Base-by-base conservation (phyloP, 2,888 invertebrate species). In the Plebejus argus region DNA sequence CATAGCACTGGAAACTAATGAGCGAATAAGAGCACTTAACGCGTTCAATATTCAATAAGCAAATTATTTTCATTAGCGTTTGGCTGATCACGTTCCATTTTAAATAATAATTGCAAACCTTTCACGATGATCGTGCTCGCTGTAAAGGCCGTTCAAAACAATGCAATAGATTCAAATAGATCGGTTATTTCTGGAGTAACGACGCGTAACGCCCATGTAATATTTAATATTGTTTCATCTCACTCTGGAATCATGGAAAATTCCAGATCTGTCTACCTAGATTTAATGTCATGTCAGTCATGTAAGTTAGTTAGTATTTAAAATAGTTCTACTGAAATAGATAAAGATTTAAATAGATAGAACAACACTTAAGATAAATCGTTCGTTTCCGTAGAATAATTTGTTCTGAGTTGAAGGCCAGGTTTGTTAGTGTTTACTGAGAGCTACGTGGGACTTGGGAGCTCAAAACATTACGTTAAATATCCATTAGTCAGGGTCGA, bases 121-220 rank as follows among this genome's bases (percentile, higher is more conserved):
- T 66, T 66, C 66, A 66, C 66, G 66, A 66, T 28, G 12, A 66
- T 66, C 72, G 72, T 39, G 20, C 20, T 72, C 49, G 28, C 18
- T n/a, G 74, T 23, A 49, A 49, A 74, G 74, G 74, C 49, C 74
- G 7, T 72, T 6, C 45, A 20, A 72, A 39, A 72, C 72, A 72
- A 72, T 72, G 71, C 20, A 39, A 72, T 20, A 72, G 23, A 61
- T 72, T 49, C 72, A 45, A 72, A 72, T 72, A 72, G 72, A 72
- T 23, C 49, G 23, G 74, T 28, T 74, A 74, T 74, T 74, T 74
- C 49, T 74, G 49, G 74, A 74, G 49, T 18, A 33, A 39, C 74
- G 15, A 74, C 53, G 74, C 74, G 53, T 6, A 28, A 66, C 66
- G 53, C 49, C 23, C 74, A 39, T 71, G 23, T 39, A 71, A 10